These are phyloP conservation scores for Muscicapa comitata DNA, from an alignment of 2,797 vertebrate species.

Conservation along the genomic window DNA sequence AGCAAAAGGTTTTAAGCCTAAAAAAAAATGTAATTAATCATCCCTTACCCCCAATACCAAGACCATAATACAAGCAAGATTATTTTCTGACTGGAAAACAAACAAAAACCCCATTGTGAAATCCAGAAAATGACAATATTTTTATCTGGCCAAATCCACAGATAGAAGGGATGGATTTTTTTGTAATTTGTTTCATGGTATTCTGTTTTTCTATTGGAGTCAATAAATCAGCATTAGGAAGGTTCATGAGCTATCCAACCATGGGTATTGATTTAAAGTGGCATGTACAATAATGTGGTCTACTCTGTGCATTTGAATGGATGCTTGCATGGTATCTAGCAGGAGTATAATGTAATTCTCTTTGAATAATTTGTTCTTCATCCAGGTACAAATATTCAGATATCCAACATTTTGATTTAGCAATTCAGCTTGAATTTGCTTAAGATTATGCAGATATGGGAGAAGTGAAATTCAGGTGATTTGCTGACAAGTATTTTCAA, in stretches of 20 bases:
- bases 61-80: not conserved
- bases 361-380: not conserved
- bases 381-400: not conserved
- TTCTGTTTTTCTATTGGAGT: not conserved
- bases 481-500: not conserved
- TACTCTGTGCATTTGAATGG: not conserved
- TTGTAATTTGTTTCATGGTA: rapidly evolving
- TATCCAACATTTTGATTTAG: not conserved
- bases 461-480: not conserved
- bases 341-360: not conserved
- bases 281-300: rapidly evolving
- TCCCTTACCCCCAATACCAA: not conserved
- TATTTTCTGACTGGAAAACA: not conserved
- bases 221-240: not conserved
- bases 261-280: not conserved
- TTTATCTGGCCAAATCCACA: not conserved
- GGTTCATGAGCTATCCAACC: not conserved
- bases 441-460: not conserved
- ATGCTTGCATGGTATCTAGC: not conserved
- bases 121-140: not conserved
- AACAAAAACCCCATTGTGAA: not conserved
- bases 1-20: not conserved
- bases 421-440: not conserved
- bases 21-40: not conserved
- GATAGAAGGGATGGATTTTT: not conserved